Conservation (phyloP, 1,140 invertebrate genomes). For the Pemphigus obesinymphae region DNA sequence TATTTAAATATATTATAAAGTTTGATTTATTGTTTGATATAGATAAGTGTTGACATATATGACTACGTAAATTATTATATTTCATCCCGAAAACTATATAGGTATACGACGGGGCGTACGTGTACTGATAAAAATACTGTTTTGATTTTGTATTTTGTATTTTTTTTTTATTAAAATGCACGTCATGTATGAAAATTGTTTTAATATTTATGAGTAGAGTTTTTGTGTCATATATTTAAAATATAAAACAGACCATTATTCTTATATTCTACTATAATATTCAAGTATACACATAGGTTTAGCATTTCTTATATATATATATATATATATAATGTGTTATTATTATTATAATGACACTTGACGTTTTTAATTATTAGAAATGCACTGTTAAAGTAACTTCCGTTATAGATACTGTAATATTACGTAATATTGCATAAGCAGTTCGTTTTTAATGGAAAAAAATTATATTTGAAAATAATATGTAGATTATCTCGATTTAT, state of each 20-base stretch:
- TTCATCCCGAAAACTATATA: background rate
- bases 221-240: background rate
- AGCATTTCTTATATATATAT: no score
- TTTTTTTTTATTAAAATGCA: background rate
- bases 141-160: background rate
- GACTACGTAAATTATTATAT: no score
- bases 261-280: no score
- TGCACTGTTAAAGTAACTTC: background rate
- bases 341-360: no score
- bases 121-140: no score
- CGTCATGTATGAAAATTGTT: background rate
- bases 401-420: no score
- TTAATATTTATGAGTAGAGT: constrained; percentile 9
- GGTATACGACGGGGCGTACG: background rate
- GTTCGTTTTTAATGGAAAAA: background rate
- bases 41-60: constrained; percentile 7
- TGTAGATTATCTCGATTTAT: background rate
- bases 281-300: no score
- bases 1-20: background rate
- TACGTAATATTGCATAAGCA: background rate
- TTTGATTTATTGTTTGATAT: background rate
- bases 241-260: background rate
- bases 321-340: no score
- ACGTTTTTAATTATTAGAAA: background rate
- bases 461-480: constrained; percentile 16